phyloP scores from a whole-genome alignment of 2,113 vertebrate species.

The Amblyornis subalaris region DNA sequence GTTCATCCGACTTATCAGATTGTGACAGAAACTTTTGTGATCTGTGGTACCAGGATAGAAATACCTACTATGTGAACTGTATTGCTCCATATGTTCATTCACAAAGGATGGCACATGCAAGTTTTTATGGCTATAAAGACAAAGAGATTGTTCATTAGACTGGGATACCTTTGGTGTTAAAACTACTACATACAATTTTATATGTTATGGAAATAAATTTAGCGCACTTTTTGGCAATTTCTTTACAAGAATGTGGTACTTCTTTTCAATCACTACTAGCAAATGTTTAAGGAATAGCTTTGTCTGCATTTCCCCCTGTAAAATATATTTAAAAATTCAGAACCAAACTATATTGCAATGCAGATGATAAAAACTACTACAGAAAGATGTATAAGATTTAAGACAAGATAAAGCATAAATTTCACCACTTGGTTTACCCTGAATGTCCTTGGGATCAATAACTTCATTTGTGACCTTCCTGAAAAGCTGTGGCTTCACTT shows the following conservation, averaged over 20 bases:
- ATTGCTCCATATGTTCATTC: neutral
- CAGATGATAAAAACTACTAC: neutral
- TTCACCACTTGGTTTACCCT: neutral
- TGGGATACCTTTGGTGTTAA: neutral
- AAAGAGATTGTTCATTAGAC: neutral
- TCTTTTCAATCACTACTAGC: neutral
- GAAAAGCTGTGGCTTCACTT: neutral
- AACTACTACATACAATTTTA: neutral
- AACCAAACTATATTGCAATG: neutral
- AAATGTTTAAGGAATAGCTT: neutral
- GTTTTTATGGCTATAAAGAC: neutral
- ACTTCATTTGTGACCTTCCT: neutral
- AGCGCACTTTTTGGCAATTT: neutral
- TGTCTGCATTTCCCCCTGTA: neutral
- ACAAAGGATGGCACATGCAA: neutral
- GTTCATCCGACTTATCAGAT: neutral
- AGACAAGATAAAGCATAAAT: neutral
- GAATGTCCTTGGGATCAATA: neutral
- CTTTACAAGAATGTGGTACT: neutral
- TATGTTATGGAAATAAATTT: neutral
- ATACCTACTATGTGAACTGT: neutral
- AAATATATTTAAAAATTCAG: neutral
- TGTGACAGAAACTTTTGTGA: neutral
- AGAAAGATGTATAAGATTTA: neutral
- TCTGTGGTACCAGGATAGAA: neutral